Base-by-base conservation (phyloP, 2,888 invertebrate species). In the Pogonocherus hispidulus region DNA sequence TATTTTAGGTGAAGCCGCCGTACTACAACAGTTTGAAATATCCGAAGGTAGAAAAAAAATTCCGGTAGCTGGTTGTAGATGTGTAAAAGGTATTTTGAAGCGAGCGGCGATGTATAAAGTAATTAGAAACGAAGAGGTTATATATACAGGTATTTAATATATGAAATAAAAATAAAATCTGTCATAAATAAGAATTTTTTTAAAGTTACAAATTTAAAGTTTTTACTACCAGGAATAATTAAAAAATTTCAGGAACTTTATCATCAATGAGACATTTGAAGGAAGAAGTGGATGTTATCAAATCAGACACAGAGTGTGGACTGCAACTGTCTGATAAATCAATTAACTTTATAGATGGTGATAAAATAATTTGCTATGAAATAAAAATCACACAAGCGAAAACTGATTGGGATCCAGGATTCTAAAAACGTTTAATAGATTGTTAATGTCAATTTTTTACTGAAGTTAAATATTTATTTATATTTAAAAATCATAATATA, bases 241-340 rank as follows among this genome's bases (percentile, higher is more conserved):
- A n/a, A 1, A n/a, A 14, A 4, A 41, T 73, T 71, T 78, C 77
- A 92, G 95, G 95, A 55, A 86, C 88, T 73, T 81, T 97, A 63
- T 87, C 88, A 22, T 96, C 97, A 0, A 92, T 99, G 92, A 91
- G 93, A 75, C 97, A 98, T 85, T 86, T 96, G 52, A 98, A 98
- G 83, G 90, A 91, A 57, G 97, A 98, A 85, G 95, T 96, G 2
- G 91, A 91, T 3, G 88, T 90, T 0, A 91, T 98, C 41, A 94
- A 94, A 82, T 91, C 90, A 52, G 94, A 94, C 82, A 89, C 91
- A 67, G 98, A 99, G 83, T 98, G 98, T 84, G 98, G 98, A 0
- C 82, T 99, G 23, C 91, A 92, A 69, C 88, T 98, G 62, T 88
- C 89, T 1, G 91, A 94, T 78, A 79, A 86, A 0, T 81, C 85